Base-by-base conservation (phyloP, 2,888 invertebrate genomes). In the Drosophila fulvimacula region DNA sequence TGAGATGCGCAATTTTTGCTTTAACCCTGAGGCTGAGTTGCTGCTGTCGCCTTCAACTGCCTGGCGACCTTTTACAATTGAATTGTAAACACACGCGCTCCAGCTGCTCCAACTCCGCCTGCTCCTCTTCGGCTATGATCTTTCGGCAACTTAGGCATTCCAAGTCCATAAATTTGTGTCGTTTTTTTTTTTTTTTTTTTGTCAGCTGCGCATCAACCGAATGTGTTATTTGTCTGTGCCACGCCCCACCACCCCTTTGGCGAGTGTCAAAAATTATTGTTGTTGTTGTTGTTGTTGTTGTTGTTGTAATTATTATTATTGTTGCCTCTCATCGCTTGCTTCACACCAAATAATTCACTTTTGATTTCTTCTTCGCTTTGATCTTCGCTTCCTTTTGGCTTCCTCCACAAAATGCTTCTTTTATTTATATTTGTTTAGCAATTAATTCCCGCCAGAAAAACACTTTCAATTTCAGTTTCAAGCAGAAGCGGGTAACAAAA, bases 11-110 rank as follows among this genome's bases (percentile, higher is more conserved):
- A 82, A 71, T 86, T 82, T 48, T 48, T 67, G 74, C 73, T 71
- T 67, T 67, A 68, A 65, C 70, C 88, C 88, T 71, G 75, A 72
- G 81, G 83, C 87, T 62, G 17, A 32, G 3, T n/a, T 17, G 7
- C 60, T 57, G 65, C 69, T 59, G 76, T 75, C 64, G 65, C 75
- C 70, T 65, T 62, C 70, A 46, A 57, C 74, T 42, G 17, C 49
- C 52, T 52, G 41, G 68, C 78, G 75, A 79, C 71, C 73, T 73
- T 68, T 72, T 78, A 82, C 83, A 87, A 89, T 87, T 89, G 82
- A 89, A 87, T 81, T 86, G 89, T 89, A 86, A 89, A 86, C 76
- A 57, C 60, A 62, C 64, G 24, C 64, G 34, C 46, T 5, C 1
- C 19, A 3, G 19, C 19, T 13, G 17, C 53, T 32, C 36, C 24